phyloP scores from a whole-genome alignment of 2,888 invertebrate species.

The Azorinus chamasolen region DNA sequence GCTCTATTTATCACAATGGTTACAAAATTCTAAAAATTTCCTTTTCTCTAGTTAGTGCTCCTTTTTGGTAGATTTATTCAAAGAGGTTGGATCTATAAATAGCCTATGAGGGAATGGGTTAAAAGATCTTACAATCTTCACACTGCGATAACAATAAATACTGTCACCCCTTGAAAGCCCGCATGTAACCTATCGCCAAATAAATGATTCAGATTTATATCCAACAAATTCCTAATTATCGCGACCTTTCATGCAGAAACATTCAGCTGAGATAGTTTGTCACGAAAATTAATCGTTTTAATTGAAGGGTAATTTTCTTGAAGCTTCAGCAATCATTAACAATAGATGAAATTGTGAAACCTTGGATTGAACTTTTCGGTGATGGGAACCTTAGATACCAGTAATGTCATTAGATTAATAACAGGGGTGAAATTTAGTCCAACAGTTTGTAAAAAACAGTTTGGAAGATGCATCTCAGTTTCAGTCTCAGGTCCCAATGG shows the following conservation, averaged over 20 bases:
- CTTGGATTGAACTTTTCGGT: conserved; percentile 32
- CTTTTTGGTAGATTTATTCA: no score
- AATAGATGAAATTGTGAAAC: conserved; percentile 24
- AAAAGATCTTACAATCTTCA: not conserved
- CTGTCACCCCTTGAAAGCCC: not conserved
- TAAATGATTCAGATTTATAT: conserved; percentile 10
- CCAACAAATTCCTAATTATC: conserved; percentile 34
- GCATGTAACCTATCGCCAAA: not conserved
- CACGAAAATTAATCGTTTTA: no score
- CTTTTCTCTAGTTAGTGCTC: no score
- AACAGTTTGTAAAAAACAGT: no score
- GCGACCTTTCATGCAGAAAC: conserved; percentile 32
- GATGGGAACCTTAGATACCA: conserved; percentile 31
- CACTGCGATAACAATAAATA: not conserved
- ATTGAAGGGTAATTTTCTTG: not conserved
- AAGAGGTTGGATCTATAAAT: no score
- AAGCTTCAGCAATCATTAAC: conserved; percentile 27
- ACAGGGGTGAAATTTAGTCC: no score
- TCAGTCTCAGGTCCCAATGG: no score
- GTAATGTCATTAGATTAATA: not conserved
- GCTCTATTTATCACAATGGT: no score
- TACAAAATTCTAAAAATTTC: no score
- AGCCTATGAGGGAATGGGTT: not conserved
- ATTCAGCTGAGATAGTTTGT: no score
- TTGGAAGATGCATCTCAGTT: no score